Percentiles rank a stretch among this genome's conserved stretches.
Evolutionary conservation across 2,888 invertebrate species (phyloP).

Genomic region (Cotesia congregata): DNA sequence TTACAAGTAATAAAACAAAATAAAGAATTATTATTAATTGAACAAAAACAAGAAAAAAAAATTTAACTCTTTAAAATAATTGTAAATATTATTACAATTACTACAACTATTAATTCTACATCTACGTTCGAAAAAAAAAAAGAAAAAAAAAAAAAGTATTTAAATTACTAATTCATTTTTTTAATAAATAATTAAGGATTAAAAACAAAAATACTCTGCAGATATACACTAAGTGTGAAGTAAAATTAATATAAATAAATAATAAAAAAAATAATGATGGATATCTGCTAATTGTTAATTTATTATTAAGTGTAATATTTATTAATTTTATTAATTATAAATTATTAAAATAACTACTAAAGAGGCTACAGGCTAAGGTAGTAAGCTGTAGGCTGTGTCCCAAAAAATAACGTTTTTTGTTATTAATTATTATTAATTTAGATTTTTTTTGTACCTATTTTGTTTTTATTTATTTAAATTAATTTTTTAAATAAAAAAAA

Average conservation of each 20-base stretch:
- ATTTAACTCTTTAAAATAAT: too few species aligned
- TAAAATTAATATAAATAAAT: neutral
- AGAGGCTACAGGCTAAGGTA: conserved; percentile 71
- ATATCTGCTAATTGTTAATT: neutral
- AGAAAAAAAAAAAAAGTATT: too few species aligned
- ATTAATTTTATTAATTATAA: conserved; percentile 40
- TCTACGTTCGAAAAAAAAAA: too few species aligned
- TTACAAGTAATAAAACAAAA: conserved; percentile 40
- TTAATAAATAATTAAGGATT: too few species aligned
- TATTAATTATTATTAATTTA: neutral
- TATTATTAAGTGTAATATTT: conserved; percentile 27
- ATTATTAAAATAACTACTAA: conserved; percentile 54
- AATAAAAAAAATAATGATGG: conserved; percentile 21
- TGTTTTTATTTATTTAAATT: conserved; percentile 8
- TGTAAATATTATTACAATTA: too few species aligned
- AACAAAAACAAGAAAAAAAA: neutral
- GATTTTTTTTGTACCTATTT: neutral
- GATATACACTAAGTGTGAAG: neutral
- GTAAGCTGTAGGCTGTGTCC: conserved; percentile 68
- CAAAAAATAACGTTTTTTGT: conserved; percentile 40
- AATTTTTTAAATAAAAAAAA: neutral
- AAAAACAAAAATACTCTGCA: neutral
- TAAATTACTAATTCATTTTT: too few species aligned
- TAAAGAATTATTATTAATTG: conserved; percentile 1
- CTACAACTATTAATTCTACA: too few species aligned